Evolutionary conservation across 2,888 invertebrate species (phyloP).

Genomic region (Drosophila anceps): DNA sequence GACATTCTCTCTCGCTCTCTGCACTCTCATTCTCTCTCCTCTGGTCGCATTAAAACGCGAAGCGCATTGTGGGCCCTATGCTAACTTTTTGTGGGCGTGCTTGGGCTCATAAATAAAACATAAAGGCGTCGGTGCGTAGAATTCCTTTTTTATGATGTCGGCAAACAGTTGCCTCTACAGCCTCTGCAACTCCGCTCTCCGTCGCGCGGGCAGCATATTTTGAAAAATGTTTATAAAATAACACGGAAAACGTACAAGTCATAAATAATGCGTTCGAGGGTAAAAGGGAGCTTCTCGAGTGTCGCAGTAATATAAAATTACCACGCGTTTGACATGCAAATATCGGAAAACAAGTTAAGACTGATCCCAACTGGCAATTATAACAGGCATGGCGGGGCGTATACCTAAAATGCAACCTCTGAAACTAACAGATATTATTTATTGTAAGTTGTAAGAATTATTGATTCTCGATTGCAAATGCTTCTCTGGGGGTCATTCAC

Average conservation of each 20-base stretch:
- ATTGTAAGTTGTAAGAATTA: not conserved
- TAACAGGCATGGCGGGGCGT: conserved; percentile 22
- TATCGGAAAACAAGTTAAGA: conserved; percentile 49
- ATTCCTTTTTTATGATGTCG: conserved; percentile 70
- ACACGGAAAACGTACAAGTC: conserved; percentile 79
- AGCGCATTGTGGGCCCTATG: conserved; percentile 56
- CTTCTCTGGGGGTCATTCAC: conserved; percentile 36
- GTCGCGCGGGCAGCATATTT: conserved; percentile 64
- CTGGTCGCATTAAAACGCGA: conserved; percentile 68
- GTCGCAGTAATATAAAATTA: conserved; percentile 75
- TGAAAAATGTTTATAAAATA: conserved; percentile 81
- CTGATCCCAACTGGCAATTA: conserved; percentile 48
- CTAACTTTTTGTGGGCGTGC: conserved; percentile 66
- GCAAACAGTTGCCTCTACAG: conserved; percentile 55
- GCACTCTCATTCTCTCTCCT: not conserved
- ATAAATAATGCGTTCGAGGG: conserved; percentile 76
- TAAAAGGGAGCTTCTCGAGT: conserved; percentile 35
- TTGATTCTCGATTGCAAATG: not conserved
- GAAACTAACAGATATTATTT: not conserved
- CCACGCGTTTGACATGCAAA: conserved; percentile 78
- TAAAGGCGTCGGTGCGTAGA: conserved; percentile 70
- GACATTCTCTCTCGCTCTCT: not conserved
- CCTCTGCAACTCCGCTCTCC: conserved; percentile 5
- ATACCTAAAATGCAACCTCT: conserved; percentile 28
- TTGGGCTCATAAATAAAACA: conserved; percentile 78